phyloP scores from a whole-genome alignment of 2,888 invertebrate species.

The Macropis europaea region DNA sequence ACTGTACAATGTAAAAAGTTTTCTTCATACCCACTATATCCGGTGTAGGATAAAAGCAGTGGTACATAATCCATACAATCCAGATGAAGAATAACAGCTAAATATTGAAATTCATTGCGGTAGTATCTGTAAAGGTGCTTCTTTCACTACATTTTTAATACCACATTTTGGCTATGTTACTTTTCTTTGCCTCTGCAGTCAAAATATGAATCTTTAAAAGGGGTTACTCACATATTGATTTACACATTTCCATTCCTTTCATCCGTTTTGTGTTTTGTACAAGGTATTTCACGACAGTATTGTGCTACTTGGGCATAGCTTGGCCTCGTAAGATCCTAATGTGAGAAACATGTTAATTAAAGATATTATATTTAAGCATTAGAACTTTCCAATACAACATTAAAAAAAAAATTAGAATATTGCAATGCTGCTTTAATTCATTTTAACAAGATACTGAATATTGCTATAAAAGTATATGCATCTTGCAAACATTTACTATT shows the following conservation, averaged over 20 bases:
- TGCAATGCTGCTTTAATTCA: no score
- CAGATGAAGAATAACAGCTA: conserved; percentile 73
- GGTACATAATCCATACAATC: conserved; percentile 71
- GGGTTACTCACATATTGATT: conserved; percentile 66
- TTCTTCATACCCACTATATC: conserved; percentile 67
- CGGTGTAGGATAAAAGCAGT: conserved; percentile 71
- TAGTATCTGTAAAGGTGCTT: conserved; percentile 71
- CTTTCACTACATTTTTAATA: conserved; percentile 57
- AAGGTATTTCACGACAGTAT: conserved; percentile 78
- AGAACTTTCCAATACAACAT: no score
- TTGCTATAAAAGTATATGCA: no score
- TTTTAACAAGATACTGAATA: no score
- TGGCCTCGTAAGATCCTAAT: conserved; percentile 78
- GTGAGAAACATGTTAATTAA: conserved; percentile 33
- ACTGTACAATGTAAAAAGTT: conserved; percentile 80
- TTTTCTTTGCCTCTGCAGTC: conserved; percentile 8
- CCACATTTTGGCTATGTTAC: background rate
- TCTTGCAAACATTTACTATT: no score
- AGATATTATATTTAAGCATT: no score
- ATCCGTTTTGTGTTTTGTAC: conserved; percentile 78
- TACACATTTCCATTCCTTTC: conserved; percentile 77
- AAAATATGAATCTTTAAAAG: background rate
- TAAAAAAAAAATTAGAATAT: no score
- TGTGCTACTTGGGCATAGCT: conserved; percentile 80
- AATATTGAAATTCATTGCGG: conserved; percentile 73